Evolutionary conservation across 2,888 invertebrate species (phyloP).

Genomic region (Phrixothrix hirtus): DNA sequence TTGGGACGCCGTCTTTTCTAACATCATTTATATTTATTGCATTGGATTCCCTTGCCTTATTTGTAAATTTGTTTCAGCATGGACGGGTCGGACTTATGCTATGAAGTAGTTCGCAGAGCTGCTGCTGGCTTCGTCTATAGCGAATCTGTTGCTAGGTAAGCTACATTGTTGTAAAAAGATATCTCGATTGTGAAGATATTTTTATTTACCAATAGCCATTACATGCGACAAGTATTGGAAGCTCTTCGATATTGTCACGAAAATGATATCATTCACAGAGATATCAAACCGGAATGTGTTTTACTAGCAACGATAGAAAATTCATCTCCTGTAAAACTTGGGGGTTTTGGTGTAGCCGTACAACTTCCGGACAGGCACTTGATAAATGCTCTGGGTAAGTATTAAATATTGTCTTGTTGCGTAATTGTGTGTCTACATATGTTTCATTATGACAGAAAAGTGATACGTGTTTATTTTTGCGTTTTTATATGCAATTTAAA

Average conservation of each 20-base stretch:
- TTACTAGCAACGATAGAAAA: constrained; percentile 95
- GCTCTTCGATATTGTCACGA: constrained; percentile 97
- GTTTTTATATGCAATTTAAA: not conserved
- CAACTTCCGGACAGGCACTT: constrained; percentile 80
- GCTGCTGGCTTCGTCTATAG: constrained; percentile 98
- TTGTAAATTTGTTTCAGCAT: constrained; percentile 69
- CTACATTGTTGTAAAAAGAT: too few relatives aligned
- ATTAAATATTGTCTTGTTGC: constrained; percentile 1
- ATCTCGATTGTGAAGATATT: too few relatives aligned
- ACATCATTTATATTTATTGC: constrained; percentile 28
- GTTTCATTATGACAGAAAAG: not conserved
- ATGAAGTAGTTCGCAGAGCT: constrained; percentile 95
- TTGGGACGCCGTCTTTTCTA: constrained; percentile 7
- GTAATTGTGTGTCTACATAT: not conserved
- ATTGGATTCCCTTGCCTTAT: constrained; percentile 17
- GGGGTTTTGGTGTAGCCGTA: constrained; percentile 96
- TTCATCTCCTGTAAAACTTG: constrained; percentile 96
- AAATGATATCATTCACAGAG: constrained; percentile 96
- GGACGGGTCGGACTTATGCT: constrained; percentile 98
- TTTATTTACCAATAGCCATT: constrained; percentile 74
- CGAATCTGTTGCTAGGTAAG: constrained; percentile 97
- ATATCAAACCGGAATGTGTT: constrained; percentile 96
- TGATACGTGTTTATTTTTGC: not conserved
- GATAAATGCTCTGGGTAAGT: constrained; percentile 36
- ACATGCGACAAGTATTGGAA: constrained; percentile 97